These are phyloP conservation scores for Melipona quadrifasciata DNA, from an alignment of 1,140 invertebrate species.

Conservation along the genomic window DNA sequence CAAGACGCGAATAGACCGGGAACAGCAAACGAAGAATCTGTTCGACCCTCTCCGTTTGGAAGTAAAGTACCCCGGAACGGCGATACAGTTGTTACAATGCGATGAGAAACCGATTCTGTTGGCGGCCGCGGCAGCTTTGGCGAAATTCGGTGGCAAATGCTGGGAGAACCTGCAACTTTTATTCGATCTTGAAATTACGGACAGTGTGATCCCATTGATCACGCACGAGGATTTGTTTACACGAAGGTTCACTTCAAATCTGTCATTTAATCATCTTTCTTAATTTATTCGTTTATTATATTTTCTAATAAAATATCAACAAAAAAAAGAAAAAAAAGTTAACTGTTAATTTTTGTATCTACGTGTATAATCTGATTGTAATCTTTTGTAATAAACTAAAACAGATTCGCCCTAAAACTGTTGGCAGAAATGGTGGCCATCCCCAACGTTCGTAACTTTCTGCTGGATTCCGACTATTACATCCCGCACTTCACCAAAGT, in stretches of 20 bases:
- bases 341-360: background rate
- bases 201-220: constrained; percentile 67
- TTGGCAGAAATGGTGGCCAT: constrained; percentile 73
- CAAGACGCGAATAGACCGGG: constrained; percentile 52
- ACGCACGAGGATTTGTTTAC: constrained; percentile 73
- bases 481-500: constrained; percentile 64
- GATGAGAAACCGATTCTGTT: constrained; percentile 70
- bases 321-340: background rate
- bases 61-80: constrained; percentile 68
- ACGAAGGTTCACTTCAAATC: constrained; percentile 63
- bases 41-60: constrained; percentile 68
- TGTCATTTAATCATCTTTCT: background rate
- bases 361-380: background rate
- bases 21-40: constrained; percentile 37
- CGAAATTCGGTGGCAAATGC: constrained; percentile 70
- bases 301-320: background rate
- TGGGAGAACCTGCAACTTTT: constrained; percentile 66
- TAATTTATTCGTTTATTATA: background rate
- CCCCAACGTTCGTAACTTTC: constrained; percentile 61
- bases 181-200: constrained; percentile 71
- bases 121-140: constrained; percentile 67
- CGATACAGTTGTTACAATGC: constrained; percentile 72
- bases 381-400: background rate
- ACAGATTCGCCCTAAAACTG: constrained; percentile 75
- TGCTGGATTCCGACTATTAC: constrained; percentile 65